Evolutionary conservation across 1,140 invertebrate genomes (phyloP), one percentile per base, ranked within the genome.

Genomic region (Drosophila tristis): DNA sequence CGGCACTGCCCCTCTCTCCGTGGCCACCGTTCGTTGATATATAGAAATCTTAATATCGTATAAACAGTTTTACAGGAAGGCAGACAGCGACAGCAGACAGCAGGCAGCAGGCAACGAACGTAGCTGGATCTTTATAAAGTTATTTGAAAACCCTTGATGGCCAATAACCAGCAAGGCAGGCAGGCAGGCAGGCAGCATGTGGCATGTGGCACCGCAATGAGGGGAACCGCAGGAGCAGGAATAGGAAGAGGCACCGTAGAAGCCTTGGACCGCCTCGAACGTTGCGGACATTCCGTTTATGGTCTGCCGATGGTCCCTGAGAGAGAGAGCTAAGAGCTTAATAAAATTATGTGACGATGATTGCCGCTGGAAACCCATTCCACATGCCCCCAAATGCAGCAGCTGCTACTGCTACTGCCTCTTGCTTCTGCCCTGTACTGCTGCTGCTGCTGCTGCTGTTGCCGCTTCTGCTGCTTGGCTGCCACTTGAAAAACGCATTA

Each of bases 271-370:
- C 31, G 9, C 8, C 26, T 39, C 42, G 16, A 42, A 20, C 43
- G 20, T 45, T 20, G 13, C 26, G 42, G 60, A 5, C 23, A 60
- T 39, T 29, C 9, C 31, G 44, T 26, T 45, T 31, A 68, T 56
- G 50, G 53, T 61, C 57, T 58, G 56, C 8, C 61, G 16, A 29
- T 61, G 29, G n/a, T n/a, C 9, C 11, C 50, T 31, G 16, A 43
- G 48, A 29, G 58, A 25, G 55, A 63, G 80, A 74, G 66, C 78
- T 87, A 61, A 89, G 75, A 80, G 79, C 84, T 89, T 89, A 89
- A 89, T 89, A 89, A 89, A 89, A 89, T 89, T 89, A 89, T 89
- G 84, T 84, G 84, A 89, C 84, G 76, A 89, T 87, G 79, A 87
- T 84, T 89, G 84, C 79, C 15, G 54, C 39, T 45, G 55, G 66